phyloP scores from a whole-genome alignment of 2,888 invertebrate species.

The Actias luna region DNA sequence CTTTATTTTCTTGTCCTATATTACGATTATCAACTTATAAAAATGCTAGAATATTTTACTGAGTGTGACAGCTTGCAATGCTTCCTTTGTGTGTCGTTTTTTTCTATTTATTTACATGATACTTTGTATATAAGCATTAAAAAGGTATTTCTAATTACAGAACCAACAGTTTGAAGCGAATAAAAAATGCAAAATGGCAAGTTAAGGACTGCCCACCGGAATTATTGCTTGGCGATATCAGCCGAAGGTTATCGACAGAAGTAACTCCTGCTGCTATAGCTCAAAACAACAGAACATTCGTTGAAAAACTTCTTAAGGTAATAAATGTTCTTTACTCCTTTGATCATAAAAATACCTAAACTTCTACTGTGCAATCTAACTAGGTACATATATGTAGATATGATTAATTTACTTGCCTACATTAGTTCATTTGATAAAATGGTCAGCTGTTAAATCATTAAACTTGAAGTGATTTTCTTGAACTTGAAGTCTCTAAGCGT shows the following conservation, averaged over 20 bases:
- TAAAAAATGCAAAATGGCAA: slow-evolving; percentile 84
- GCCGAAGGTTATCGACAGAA: slow-evolving; percentile 82
- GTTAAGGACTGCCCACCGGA: slow-evolving; percentile 83
- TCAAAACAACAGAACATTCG: slow-evolving; percentile 98
- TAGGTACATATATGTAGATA: too few relatives aligned
- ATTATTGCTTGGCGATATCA: slow-evolving; percentile 69
- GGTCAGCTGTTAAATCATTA: too few relatives aligned
- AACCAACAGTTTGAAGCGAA: slow-evolving; percentile 82
- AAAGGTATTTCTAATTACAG: slow-evolving; percentile 60
- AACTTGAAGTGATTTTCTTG: too few relatives aligned
- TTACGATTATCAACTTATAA: neutral
- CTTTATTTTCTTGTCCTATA: slow-evolving; percentile 3
- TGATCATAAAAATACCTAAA: too few relatives aligned
- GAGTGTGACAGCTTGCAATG: slow-evolving; percentile 13
- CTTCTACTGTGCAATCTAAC: too few relatives aligned
- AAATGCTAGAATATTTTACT: neutral
- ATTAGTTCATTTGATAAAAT: too few relatives aligned
- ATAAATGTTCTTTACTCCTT: neutral
- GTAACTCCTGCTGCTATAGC: slow-evolving; percentile 94
- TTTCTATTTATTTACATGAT: slow-evolving; percentile 23
- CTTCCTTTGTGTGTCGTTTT: slow-evolving; percentile 46
- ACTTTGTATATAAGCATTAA: neutral
- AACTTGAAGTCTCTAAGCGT: too few relatives aligned
- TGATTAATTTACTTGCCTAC: too few relatives aligned
- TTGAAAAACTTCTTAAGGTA: slow-evolving; percentile 97